Base-by-base conservation (phyloP, 2,797 vertebrate genomes). In the Phyllotis vaccarum region DNA sequence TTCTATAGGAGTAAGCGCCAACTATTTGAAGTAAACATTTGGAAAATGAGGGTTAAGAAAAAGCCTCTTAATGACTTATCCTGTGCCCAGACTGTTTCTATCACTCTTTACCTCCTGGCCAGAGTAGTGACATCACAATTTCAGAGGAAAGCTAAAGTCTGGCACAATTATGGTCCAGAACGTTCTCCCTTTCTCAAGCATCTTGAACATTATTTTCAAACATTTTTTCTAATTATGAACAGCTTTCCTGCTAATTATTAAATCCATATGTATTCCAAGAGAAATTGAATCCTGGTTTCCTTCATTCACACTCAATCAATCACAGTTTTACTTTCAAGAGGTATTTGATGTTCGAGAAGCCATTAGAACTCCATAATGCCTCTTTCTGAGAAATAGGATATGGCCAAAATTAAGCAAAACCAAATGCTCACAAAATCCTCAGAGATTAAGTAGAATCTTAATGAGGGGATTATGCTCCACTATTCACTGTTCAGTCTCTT, bases 281-380 rank as follows among this genome's bases (percentile, higher is more conserved):
- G 58, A 97, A 95, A 95, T 74, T 66, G 91, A 92, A 94, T 58
- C 62, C 81, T 24, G 83, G 64, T 96, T 96, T 96, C 79, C 70
- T 85, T 96, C 79, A 95, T 89, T 96, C 89, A 85, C 82, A 94
- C 37, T 83, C 86, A 93, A 91, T 97, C 70, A 90, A 91, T 95
- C 95, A 97, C 40, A 7, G 34, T 95, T 92, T 96, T 95, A 93
- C 89, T 94, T 94, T 95, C 91, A 96, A 96, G 94, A 92, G 83
- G 49, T 95, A 94, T 97, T 96, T 97, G 96, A 97, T 96, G 95
- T 97, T 97, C n/a, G 74, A 93, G 89, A 94, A 72, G 58, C 70
- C 82, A 96, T 96, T 64, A 86, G 95, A 93, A 70, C 29, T 66
- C 40, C 79, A 90, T 89, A 93, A 97, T 72, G 43, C 68, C 52